Evolutionary conservation across 1,140 invertebrate genomes (phyloP).

Genomic region (Aphis craccivora): DNA sequence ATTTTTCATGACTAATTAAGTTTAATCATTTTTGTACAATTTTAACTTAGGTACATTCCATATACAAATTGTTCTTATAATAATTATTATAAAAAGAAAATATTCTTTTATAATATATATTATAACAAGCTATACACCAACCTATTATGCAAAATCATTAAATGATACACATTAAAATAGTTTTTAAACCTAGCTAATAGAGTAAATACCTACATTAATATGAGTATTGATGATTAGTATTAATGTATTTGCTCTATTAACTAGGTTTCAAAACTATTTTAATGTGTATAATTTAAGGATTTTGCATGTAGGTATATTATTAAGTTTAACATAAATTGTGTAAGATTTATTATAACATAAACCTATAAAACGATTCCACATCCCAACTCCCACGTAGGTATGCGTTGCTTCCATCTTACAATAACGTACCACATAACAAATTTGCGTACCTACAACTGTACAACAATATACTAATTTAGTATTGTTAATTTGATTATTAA

Average conservation of each 20-base stretch:
- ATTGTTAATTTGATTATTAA: neutral
- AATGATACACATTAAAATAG: neutral
- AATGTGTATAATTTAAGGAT: neutral
- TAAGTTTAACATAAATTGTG: neutral
- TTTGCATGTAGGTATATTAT: neutral
- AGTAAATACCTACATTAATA: neutral
- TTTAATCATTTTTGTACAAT: neutral
- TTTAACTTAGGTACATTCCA: neutral
- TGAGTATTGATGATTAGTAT: too few relatives aligned
- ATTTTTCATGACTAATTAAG: neutral
- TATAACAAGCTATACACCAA: neutral
- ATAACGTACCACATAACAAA: too few relatives aligned
- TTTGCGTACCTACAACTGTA: too few relatives aligned
- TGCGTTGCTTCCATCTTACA: neutral
- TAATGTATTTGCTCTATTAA: neutral
- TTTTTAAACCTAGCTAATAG: neutral
- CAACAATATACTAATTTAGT: too few relatives aligned
- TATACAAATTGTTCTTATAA: neutral
- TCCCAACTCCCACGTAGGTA: neutral
- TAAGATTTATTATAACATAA: neutral
- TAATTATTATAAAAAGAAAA: neutral
- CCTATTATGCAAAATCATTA: neutral
- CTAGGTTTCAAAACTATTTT: neutral
- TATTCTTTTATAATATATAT: neutral
- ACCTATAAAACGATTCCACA: neutral